Evolutionary conservation across 64 coral and sea anemone species (phyloP).

Genomic region (Porites lutea): DNA sequence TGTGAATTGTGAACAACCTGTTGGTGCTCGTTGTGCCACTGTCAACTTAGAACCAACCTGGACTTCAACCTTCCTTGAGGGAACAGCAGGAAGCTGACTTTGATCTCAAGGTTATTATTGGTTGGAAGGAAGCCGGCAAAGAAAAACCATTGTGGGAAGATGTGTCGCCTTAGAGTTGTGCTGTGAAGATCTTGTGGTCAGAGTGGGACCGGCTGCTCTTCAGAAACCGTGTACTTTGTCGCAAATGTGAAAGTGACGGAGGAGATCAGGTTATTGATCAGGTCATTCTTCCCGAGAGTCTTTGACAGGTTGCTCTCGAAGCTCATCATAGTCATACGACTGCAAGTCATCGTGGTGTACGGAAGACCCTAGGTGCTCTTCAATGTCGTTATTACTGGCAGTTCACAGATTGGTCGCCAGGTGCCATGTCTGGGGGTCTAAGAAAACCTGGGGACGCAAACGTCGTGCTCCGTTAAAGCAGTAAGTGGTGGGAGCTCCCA

Average conservation of each 20-base stretch:
- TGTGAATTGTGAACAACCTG: not conserved
- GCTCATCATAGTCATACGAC: not conserved
- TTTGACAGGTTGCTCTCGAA: not conserved
- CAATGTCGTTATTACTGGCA: not conserved
- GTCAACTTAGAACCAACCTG: not conserved
- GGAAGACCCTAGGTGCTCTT: not conserved
- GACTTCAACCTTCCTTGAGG: not conserved
- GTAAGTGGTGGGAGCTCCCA: constrained; percentile 46
- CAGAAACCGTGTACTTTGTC: not conserved
- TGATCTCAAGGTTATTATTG: not conserved
- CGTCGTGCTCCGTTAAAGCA: not conserved
- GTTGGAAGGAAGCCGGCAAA: not conserved
- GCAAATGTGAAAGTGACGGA: constrained; percentile 8
- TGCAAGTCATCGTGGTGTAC: constrained; percentile 3
- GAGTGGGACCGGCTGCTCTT: constrained; percentile 41
- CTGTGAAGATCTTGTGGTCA: constrained; percentile 29
- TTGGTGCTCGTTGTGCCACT: not conserved
- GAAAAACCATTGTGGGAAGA: not conserved
- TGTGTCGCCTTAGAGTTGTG: not conserved
- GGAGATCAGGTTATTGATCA: constrained; percentile 14
- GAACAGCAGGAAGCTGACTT: not conserved
- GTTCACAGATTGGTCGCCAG: not conserved
- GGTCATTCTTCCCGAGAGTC: constrained; percentile 1
- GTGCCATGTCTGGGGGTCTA: constrained; percentile 19
- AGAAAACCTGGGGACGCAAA: not conserved